Conservation (phyloP, 2,797 vertebrate species). For the Falco concolor region DNA sequence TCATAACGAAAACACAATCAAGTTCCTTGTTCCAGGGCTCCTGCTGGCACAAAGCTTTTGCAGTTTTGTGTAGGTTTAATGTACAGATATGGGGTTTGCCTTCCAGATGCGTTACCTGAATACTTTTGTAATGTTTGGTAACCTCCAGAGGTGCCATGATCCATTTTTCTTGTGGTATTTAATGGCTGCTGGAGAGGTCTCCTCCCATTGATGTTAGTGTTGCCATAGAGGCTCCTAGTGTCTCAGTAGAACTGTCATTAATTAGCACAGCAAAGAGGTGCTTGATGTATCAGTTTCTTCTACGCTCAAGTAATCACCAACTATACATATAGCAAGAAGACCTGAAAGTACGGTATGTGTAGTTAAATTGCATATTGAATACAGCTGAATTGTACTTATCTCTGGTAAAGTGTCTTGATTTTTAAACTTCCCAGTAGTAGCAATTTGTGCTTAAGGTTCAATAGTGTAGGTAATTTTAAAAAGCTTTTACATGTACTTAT, state of each 20-base stretch:
- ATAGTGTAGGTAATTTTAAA: background rate
- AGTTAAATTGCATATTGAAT: background rate
- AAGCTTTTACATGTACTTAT: background rate
- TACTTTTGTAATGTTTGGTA: background rate
- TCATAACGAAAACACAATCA: background rate
- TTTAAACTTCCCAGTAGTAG: background rate
- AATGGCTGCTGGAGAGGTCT: background rate
- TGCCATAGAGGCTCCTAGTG: background rate
- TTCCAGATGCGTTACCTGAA: background rate
- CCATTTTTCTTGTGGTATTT: background rate
- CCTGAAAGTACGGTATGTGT: background rate
- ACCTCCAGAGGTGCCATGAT: background rate
- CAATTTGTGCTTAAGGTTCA: slow-evolving; percentile 6
- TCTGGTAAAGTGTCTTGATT: background rate
- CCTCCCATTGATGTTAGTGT: background rate
- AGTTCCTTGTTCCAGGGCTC: background rate
- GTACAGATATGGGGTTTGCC: background rate
- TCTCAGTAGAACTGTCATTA: background rate
- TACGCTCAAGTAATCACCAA: background rate
- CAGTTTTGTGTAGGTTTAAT: background rate
- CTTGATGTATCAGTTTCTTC: background rate
- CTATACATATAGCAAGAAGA: background rate
- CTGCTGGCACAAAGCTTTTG: background rate
- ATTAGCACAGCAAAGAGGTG: background rate
- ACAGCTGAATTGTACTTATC: background rate